Base-by-base conservation (phyloP, 2,888 invertebrate species). In the Tetragonisca angustula region DNA sequence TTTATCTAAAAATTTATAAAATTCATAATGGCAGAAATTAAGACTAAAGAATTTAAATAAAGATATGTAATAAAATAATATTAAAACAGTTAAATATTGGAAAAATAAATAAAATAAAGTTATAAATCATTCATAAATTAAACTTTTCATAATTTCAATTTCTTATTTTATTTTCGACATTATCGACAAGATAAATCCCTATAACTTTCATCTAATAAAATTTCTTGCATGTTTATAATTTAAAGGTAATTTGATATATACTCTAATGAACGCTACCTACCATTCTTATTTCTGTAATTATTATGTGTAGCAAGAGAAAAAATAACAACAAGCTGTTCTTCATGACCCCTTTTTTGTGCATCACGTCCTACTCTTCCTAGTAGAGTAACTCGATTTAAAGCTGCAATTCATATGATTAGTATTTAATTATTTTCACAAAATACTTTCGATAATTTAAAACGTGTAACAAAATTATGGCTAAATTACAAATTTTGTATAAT, bases 231-330 rank as follows among this genome's bases (percentile, higher is more conserved):
- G 0, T n/a, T n/a, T 9, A 15, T 24, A 43, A 9, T 5, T 24
- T 0, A 19, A 27, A 15, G 9, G 19, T 36, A 17, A 19, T 21
- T 36, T 13, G 11, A 6, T 6, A 2, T 21, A 13, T 27, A 11
- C 11, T 2, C 17, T 61, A n/a, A n/a, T 1, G 13, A 13, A 36
- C 54, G 15, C 27, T 77, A 81, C 84, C 83, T 90, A 95, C 95
- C 95, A 84, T 93, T 92, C 0, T 94, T 94, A 88, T 94, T 95
- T 94, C 97, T 97, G 94, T 98, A 98, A 93, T 97, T 98, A 64
- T 96, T 96, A 92, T 98, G 98, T 43, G 99, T 99, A 5, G 99
- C 99, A 75, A 99, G 92, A 0, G 98, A 98, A 94, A 99, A 99
- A 88, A 97, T 96, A 50, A 98, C 96, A 43, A 98, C 97, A 4